Base-by-base conservation (phyloP, 2,113 vertebrate species). In the Clarias magur region DNA sequence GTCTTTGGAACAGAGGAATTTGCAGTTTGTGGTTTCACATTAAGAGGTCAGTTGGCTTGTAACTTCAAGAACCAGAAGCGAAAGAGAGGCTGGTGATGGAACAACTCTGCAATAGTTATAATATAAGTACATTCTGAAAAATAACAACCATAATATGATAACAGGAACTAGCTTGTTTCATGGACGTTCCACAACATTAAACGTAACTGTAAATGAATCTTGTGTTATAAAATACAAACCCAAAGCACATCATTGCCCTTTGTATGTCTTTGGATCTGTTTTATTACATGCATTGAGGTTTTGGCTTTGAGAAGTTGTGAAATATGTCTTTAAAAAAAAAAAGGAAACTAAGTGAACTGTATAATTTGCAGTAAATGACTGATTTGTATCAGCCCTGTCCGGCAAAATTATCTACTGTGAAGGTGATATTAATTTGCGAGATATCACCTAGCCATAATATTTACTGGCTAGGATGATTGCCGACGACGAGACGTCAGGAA, bases 381-480 rank as follows among this genome's bases (percentile, higher is more conserved):
- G 48, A 59, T 67, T 84, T 27, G 12, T 82, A n/a, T 68, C 67
- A 68, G 54, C 82, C 16, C 53, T 56, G 13, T 70, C 34, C n/a
- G 13, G 25, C 60, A 79, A 21, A 34, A 75, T 89, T 56, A 63
- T 84, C 83, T 80, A 38, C 6, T 5, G 4, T 2, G 59, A 25
- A 30, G 76, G 19, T 72, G 42, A 63, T 60, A 75, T 75, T 67
- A 76, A 87, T 81, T 53, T 82, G 15, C 17, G 10, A 42, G 85
- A 54, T 67, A 13, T 54, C 25, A 25, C 48, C 25, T 17, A 60
- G 63, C 19, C 17, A 21, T 88, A 57, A 73, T 86, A 79, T 72
- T 86, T 88, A 79, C 80, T 53, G 15, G 53, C 48, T 73, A 56
- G 34, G 59, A 54, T 81, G 57, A 76, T 76, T 73, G 72, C 72